A percentile compares a stretch with the other conserved stretches of the same genome.
Evolutionary conservation across 2,113 vertebrate species (phyloP).

Genomic region (Cyprinodon brontotheroides): DNA sequence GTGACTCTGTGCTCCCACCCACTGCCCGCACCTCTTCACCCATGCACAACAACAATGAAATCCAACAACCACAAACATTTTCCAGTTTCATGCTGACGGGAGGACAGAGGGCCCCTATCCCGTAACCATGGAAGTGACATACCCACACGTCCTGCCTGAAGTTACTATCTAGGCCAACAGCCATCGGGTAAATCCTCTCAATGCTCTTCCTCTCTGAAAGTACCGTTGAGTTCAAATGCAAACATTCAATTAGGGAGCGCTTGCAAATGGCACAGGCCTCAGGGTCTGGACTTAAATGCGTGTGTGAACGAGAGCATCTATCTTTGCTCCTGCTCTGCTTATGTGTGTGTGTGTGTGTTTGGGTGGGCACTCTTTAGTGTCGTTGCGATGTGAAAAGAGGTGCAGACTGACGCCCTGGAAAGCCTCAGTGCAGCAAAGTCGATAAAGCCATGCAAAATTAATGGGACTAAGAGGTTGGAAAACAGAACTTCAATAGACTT

Average conservation of each 20-base stretch:
- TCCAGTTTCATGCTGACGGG: conserved; percentile 81
- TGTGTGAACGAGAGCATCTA: conserved; percentile 11
- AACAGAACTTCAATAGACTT: conserved; percentile 46
- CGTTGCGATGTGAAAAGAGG: conserved; percentile 28
- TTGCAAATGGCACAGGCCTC: conserved; percentile 50
- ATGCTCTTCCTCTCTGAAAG: conserved; percentile 59
- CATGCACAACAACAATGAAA: conserved; percentile 58
- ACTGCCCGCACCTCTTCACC: conserved; percentile 41
- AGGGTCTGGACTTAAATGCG: conserved; percentile 31
- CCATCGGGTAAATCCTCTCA: conserved; percentile 76
- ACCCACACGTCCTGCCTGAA: conserved; percentile 82
- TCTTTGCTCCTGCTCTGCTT: conserved; percentile 6
- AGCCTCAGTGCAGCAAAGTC: conserved; percentile 39
- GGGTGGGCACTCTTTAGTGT: conserved; percentile 5
- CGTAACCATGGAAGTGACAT: conserved; percentile 80
- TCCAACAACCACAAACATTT: conserved; percentile 74
- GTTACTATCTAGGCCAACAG: conserved; percentile 78
- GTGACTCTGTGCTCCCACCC: conserved; percentile 60
- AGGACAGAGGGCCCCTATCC: conserved; percentile 78
- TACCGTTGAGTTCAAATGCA: conserved; percentile 55
- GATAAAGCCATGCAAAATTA: conserved; percentile 64
- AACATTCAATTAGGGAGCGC: conserved; percentile 55
- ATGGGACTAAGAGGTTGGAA: conserved; percentile 65
- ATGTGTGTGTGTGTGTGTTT: conserved; percentile 15
- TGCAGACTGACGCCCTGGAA: conserved; percentile 38